phyloP scores from a whole-genome alignment of 2,113 vertebrate genomes.

The Bos indicus region DNA sequence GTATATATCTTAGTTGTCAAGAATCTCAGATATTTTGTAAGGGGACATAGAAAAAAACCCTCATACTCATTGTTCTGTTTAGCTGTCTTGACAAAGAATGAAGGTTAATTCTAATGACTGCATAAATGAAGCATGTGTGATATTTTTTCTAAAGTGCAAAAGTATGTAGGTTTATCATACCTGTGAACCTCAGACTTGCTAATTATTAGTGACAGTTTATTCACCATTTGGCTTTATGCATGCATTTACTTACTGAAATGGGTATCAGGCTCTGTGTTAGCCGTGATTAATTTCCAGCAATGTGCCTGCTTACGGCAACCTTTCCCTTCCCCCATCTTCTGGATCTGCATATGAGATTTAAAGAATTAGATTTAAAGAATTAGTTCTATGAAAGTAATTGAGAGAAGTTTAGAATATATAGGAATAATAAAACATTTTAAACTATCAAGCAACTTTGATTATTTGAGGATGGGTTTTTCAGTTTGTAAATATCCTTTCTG shows the following conservation, averaged over 20 bases:
- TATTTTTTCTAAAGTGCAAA: neutral
- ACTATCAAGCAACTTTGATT: neutral
- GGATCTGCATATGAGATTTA: neutral
- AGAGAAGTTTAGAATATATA: neutral
- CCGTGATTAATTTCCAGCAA: neutral
- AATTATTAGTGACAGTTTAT: neutral
- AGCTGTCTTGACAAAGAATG: neutral
- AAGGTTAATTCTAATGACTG: neutral
- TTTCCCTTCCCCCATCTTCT: neutral
- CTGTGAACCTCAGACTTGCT: neutral
- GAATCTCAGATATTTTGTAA: neutral
- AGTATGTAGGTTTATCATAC: neutral
- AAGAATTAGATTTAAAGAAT: neutral
- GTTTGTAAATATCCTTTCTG: neutral
- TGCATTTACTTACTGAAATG: neutral
- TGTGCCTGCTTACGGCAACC: neutral
- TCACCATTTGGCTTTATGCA: neutral
- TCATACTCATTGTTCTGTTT: neutral
- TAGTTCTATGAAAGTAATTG: neutral
- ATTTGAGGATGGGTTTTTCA: neutral
- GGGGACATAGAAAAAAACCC: neutral
- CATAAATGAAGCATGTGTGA: neutral
- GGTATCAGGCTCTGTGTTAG: neutral
- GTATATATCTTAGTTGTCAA: neutral
- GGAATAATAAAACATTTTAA: constrained; percentile 22